Evolutionary conservation across 2,888 invertebrate species (phyloP).

Genomic region (Gnatocerus cornutus): DNA sequence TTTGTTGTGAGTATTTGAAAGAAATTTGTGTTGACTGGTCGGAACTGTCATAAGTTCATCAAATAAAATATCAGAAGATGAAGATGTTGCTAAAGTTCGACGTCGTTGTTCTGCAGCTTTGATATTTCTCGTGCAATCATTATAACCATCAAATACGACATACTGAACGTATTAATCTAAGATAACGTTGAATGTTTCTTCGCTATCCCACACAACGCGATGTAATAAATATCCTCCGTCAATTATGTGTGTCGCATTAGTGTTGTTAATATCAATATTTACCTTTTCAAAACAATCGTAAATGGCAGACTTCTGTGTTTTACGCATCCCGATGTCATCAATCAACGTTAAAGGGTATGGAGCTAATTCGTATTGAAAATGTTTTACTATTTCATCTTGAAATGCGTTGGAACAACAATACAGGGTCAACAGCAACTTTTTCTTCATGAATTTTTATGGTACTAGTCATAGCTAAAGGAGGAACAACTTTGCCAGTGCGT

Average conservation of each 20-base stretch:
- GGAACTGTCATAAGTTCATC: constrained; percentile 41
- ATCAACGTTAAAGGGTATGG: too few relatives aligned
- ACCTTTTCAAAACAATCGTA: constrained; percentile 26
- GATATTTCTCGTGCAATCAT: constrained; percentile 40
- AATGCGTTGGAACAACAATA: constrained; percentile 48
- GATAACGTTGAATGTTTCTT: constrained; percentile 51
- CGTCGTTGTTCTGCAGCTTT: constrained; percentile 57
- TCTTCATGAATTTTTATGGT: constrained; percentile 29
- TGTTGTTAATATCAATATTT: constrained; percentile 23
- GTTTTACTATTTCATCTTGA: too few relatives aligned
- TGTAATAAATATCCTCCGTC: constrained; percentile 62
- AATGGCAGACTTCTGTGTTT: constrained; percentile 48
- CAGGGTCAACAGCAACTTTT: constrained; percentile 52
- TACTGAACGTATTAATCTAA: constrained; percentile 56
- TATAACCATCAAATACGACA: constrained; percentile 27
- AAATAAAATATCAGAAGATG: constrained; percentile 43
- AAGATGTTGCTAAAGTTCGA: constrained; percentile 46
- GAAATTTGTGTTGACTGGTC: constrained; percentile 56
- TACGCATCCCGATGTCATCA: constrained; percentile 48
- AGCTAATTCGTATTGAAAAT: too few relatives aligned
- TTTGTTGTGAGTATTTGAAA: constrained; percentile 55
- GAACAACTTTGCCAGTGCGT: constrained; percentile 40
- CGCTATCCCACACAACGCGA: constrained; percentile 57
- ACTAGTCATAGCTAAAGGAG: constrained; percentile 4
- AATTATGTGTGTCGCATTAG: too few relatives aligned